These are phyloP conservation scores for Microtus pennsylvanicus DNA, from an alignment of 2,113 vertebrate species.

Conservation along the genomic window DNA sequence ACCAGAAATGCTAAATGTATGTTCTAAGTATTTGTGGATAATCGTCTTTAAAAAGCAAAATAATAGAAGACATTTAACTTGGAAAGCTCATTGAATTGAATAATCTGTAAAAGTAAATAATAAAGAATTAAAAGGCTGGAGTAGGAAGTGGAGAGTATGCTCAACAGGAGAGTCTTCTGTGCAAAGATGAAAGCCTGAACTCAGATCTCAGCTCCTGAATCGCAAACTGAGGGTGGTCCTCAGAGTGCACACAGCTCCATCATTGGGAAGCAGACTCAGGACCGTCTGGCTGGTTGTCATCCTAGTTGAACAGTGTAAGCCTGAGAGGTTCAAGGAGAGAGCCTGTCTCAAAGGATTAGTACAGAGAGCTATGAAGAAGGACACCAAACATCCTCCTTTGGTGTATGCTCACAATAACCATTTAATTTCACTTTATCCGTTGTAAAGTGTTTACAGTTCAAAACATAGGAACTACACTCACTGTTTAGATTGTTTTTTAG, in stretches of 20 bases:
- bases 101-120: neutral
- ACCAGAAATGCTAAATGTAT: neutral
- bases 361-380: neutral
- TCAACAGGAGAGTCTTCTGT: neutral
- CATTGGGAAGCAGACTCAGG: neutral
- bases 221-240: too few relatives aligned
- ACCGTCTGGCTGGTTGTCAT: neutral
- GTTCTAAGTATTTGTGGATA: neutral
- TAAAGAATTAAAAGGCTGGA: neutral
- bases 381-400: too few relatives aligned
- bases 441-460: neutral
- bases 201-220: neutral
- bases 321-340: neutral
- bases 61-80: neutral
- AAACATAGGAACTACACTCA: constrained; percentile 53
- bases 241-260: too few relatives aligned
- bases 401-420: neutral
- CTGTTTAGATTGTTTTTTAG: constrained; percentile 51
- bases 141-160: neutral
- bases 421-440: neutral
- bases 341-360: neutral
- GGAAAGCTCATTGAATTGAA: neutral
- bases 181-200: too few relatives aligned
- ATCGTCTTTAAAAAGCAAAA: neutral
- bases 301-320: neutral